Percentiles rank a stretch among this genome's conserved stretches.
phyloP scores from a whole-genome alignment of 2,797 vertebrate species.

The Neoniphon sammara region DNA sequence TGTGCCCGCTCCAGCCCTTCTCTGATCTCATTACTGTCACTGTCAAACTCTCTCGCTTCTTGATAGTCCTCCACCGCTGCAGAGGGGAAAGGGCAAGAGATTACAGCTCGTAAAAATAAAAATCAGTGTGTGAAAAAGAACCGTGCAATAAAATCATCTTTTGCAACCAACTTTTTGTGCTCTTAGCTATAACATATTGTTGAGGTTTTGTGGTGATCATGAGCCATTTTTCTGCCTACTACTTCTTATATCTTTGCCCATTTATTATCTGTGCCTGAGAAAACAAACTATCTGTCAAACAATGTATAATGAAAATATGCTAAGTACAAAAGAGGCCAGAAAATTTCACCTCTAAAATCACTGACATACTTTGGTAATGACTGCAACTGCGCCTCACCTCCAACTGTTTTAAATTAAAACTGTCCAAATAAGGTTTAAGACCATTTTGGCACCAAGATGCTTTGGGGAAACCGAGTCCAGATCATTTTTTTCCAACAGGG shows the following conservation, averaged over 20 bases:
- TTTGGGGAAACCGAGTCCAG: too few relatives aligned
- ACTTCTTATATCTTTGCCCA: too few relatives aligned
- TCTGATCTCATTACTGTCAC: conserved; percentile 82
- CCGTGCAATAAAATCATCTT: not conserved
- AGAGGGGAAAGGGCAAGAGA: not conserved
- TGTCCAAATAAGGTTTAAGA: not conserved
- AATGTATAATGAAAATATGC: too few relatives aligned
- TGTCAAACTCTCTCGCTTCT: conserved; percentile 86
- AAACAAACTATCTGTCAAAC: not conserved
- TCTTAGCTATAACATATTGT: too few relatives aligned
- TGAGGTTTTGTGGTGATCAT: too few relatives aligned
- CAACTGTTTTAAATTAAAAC: not conserved
- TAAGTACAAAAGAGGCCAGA: too few relatives aligned
- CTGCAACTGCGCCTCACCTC: too few relatives aligned
- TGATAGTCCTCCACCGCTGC: conserved; percentile 88
- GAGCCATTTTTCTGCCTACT: too few relatives aligned
- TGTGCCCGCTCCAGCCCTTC: conserved; percentile 87
- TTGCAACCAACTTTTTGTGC: not conserved
- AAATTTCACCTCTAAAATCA: not conserved
- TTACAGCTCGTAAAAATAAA: not conserved
- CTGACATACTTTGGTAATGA: too few relatives aligned
- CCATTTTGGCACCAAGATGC: too few relatives aligned
- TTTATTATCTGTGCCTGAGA: too few relatives aligned
- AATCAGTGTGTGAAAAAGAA: not conserved
- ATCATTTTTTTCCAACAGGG: too few relatives aligned